Base-by-base conservation (phyloP, 1,140 invertebrate species). In the Apis dorsata region DNA sequence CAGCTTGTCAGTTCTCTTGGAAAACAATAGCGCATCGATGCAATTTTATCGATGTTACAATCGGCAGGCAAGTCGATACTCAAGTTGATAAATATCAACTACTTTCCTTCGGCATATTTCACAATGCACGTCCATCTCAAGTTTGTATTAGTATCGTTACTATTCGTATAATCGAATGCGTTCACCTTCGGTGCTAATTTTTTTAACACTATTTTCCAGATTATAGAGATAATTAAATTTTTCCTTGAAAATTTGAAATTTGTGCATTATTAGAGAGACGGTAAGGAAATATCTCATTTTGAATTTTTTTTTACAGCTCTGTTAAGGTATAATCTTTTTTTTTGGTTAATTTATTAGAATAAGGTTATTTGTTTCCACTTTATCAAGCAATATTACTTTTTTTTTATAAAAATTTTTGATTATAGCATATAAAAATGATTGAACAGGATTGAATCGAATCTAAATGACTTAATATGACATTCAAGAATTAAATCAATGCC, bases 81-180 rank as follows among this genome's bases (percentile, higher is more conserved):
- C 85, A 57, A 86, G 81, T 34, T 85, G 77, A 87, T 86, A 87
- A 87, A 86, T 87, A 83, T 77, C 86, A 76, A 81, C 68, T 62
- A 88, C 65, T 78, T 89, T 89, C 66, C 79, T 87, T 87, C 76
- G 79, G 79, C 84, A 81, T 73, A 88, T 89, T 90, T 87, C 88
- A 88, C 88, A 88, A 81, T 80, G 85, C 76, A 88, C 85, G 81
- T 77, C 44, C 71, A 70, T 86, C 71, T 66, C 60, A 69, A 83
- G 74, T 55, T 44, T 21, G 5, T 24, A 53, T 24, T 28, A 51
- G n/a, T 34, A 51, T 73, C 10, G 28, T 66, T 78, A 78, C 55
- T 66, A 78, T 83, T 86, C 80, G 71, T 44, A 59, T 70, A 79
- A 83, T 75, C 68, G 76, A 77, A 69, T 63, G 53, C 44, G 80